phyloP scores from a whole-genome alignment of 2,888 invertebrate species.

The Pollenia angustigena region DNA sequence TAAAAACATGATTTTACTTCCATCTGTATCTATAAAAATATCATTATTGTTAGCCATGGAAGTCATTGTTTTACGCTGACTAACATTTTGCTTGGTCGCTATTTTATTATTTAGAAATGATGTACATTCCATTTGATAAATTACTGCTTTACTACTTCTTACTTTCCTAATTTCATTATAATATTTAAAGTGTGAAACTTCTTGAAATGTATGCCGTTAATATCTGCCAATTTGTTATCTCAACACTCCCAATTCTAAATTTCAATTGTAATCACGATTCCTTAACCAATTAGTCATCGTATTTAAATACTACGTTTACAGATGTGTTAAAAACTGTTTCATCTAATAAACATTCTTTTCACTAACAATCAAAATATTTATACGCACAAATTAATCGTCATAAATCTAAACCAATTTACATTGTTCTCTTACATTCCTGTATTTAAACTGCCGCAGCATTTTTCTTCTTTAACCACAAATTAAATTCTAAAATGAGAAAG shows the following conservation, averaged over 20 bases:
- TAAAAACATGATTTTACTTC: too few species aligned
- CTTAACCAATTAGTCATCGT: slow-evolving; percentile 17
- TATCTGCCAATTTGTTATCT: neutral
- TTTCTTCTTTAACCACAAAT: slow-evolving; percentile 24
- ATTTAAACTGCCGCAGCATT: neutral
- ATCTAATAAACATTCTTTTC: slow-evolving; percentile 6
- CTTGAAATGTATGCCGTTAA: neutral
- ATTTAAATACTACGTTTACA: slow-evolving; percentile 10
- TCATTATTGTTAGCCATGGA: too few species aligned
- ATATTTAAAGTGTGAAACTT: neutral
- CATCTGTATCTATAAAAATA: too few species aligned
- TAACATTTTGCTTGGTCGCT: too few species aligned
- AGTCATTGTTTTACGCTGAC: too few species aligned
- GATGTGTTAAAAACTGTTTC: slow-evolving; percentile 5
- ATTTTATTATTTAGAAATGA: too few species aligned
- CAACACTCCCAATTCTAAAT: neutral
- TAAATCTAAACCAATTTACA: slow-evolving; percentile 34
- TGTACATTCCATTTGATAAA: too few species aligned
- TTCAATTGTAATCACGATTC: neutral
- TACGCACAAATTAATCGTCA: slow-evolving; percentile 6
- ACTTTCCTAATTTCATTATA: neutral
- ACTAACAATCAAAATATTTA: slow-evolving; percentile 31
- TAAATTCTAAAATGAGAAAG: slow-evolving; percentile 17
- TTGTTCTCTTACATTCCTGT: neutral
- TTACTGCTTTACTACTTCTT: too few species aligned